Percentiles rank a stretch among this genome's conserved stretches.
Evolutionary conservation across 2,888 invertebrate species (phyloP).

Genomic region (Aphidius colemani): DNA sequence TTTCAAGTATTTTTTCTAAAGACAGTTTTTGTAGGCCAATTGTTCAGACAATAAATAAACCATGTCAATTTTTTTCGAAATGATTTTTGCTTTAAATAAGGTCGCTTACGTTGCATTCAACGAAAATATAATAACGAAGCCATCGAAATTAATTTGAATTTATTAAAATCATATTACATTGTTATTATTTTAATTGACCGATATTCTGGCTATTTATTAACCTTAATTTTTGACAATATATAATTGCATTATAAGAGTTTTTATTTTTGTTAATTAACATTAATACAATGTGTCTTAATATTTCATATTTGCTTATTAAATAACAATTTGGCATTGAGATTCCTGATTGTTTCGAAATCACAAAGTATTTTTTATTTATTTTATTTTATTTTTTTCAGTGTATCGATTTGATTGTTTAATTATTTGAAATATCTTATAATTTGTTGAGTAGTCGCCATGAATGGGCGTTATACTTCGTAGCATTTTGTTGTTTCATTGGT

Average conservation of each 20-base stretch:
- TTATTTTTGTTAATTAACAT: no score
- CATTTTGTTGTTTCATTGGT: constrained; percentile 41
- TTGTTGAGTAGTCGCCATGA: constrained; percentile 45
- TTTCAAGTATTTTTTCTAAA: background rate
- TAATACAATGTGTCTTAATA: no score
- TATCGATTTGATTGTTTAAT: background rate
- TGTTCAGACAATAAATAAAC: no score
- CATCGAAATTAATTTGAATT: no score
- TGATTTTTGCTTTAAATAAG: constrained; percentile 21
- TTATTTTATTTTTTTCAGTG: background rate
- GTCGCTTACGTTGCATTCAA: constrained; percentile 27
- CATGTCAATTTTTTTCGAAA: background rate
- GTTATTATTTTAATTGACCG: no score
- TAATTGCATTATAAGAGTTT: no score
- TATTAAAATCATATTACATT: no score
- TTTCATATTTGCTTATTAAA: background rate
- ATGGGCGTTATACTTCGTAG: constrained; percentile 46
- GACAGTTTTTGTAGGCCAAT: background rate
- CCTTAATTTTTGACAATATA: no score
- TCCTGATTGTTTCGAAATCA: background rate
- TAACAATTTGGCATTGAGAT: background rate
- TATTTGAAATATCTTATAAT: constrained; percentile 14
- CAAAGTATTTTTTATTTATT: background rate
- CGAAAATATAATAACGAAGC: constrained; percentile 2
- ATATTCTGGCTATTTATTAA: no score